Evolutionary conservation across 2,797 vertebrate species (phyloP), one percentile per base, ranked within the genome.

Genomic region (Channallabes apus): DNA sequence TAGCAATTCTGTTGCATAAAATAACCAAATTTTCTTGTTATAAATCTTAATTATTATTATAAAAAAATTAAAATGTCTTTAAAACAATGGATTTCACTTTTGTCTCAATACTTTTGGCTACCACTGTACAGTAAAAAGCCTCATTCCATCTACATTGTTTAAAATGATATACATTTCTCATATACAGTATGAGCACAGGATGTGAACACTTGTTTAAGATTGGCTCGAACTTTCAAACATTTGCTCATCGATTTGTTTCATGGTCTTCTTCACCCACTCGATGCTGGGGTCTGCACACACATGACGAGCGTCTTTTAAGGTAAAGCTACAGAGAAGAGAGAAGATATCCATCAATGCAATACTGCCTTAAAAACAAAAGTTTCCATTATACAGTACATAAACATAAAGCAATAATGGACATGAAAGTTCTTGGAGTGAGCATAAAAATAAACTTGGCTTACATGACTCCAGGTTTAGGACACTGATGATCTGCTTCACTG

Each of bases 401-500:
- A 62, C 27, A 67, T 32, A 68, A 68, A 6, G 6, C 29, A 61
- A 9, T 62, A 11, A 62, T n/a, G 2, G 8, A 22, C 46, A 46
- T 46, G 4, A 38, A 38, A 38, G 46, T 46, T 46, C 46, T 46
- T 46, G 2, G 9, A 9, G 46, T 24, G 22, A 22, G 9, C 9
- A 64, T 9, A 11, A n/a, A n/a, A 62, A 61, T 22, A 61, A 20
- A 65, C 62, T 0, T 12, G 6, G n/a, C 38, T 6, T 51, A 72
- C 69, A 72, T 3, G 38, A 72, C 24, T 72, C 41, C 69, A n/a
- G 38, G 11, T 2, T n/a, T 6, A 15, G 24, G 0, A 51, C 69
- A 72, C 0, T 6, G 3, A n/a, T 2, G 11, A 0, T 1, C 9
- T 8, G 41, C 46, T 14, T 15, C 11, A n/a, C 6, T n/a, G 5